These are phyloP conservation scores for Drosophila tripunctata DNA, from an alignment of 2,888 invertebrate genomes.

Conservation along the genomic window DNA sequence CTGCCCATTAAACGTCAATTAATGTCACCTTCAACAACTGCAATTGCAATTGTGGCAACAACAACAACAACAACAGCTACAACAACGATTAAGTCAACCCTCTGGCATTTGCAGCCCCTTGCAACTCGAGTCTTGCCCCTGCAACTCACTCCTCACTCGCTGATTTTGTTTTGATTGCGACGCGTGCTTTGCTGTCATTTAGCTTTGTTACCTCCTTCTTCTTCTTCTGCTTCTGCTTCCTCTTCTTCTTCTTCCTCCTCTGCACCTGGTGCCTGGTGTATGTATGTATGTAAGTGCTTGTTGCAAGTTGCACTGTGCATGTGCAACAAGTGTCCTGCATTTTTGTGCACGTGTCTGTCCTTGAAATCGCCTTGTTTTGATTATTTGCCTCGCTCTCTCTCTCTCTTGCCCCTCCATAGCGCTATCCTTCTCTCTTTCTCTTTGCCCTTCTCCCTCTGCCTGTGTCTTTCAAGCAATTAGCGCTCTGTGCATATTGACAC, in stretches of 20 bases:
- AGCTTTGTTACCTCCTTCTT: conserved; percentile 3
- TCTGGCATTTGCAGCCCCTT: not conserved
- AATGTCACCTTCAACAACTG: conserved; percentile 77
- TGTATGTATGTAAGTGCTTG: not conserved
- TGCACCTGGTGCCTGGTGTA: not conserved
- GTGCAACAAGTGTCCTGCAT: conserved; percentile 62
- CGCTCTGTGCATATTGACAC: not conserved
- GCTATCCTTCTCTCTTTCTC: not conserved
- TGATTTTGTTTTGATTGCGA: conserved; percentile 72
- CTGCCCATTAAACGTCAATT: conserved; percentile 72
- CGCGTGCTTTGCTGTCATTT: conserved; percentile 55
- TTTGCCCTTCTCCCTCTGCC: not conserved
- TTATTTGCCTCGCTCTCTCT: not conserved
- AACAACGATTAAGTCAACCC: conserved; percentile 24
- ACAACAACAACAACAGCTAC: not conserved
- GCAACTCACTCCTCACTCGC: conserved; percentile 10
- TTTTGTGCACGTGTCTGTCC: conserved; percentile 13
- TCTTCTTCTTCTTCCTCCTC: not conserved
- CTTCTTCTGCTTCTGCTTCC: conserved; percentile 2
- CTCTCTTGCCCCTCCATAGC: too few species aligned
- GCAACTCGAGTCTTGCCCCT: not conserved
- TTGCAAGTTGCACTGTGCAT: conserved; percentile 25
- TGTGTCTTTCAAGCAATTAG: not conserved
- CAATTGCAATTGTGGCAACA: conserved; percentile 58
- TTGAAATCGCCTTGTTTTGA: conserved; percentile 17